phyloP scores from a whole-genome alignment of 2,797 vertebrate species.

The Alcedo quadribrachys region DNA sequence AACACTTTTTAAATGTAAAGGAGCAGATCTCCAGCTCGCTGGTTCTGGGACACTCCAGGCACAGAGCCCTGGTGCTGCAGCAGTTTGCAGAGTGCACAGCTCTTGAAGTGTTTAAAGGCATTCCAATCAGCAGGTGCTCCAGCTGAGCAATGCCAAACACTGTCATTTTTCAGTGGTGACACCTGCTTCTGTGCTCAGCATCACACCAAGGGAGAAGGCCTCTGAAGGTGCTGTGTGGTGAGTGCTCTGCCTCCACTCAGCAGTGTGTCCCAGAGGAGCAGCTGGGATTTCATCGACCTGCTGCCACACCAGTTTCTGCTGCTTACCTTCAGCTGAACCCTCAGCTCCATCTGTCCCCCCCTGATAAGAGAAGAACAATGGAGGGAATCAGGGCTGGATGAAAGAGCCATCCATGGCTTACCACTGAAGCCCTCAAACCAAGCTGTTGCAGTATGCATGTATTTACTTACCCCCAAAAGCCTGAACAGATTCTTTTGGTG shows the following conservation, averaged over 20 bases:
- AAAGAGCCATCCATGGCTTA: background rate
- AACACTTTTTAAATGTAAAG: background rate
- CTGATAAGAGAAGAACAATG: slow-evolving; percentile 66
- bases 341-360: slow-evolving; percentile 62
- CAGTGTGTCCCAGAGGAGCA: background rate
- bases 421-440: background rate
- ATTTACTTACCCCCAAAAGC: background rate
- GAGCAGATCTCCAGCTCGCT: background rate
- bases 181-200: background rate
- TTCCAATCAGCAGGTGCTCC: background rate
- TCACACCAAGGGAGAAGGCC: background rate
- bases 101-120: background rate
- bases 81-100: background rate
- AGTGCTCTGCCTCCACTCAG: background rate
- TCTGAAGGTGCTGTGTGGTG: background rate
- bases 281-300: slow-evolving; percentile 48
- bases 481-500: background rate
- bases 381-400: background rate
- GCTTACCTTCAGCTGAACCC: slow-evolving; percentile 58
- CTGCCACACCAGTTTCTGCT: slow-evolving; percentile 37
- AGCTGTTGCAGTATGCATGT: background rate
- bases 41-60: background rate
- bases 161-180: background rate
- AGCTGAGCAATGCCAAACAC: background rate
- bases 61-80: background rate